A percentile compares a stretch with the other conserved stretches of the same genome.
phyloP scores from a whole-genome alignment of 2,797 vertebrate genomes.

The Rhinogobio ventralis region DNA sequence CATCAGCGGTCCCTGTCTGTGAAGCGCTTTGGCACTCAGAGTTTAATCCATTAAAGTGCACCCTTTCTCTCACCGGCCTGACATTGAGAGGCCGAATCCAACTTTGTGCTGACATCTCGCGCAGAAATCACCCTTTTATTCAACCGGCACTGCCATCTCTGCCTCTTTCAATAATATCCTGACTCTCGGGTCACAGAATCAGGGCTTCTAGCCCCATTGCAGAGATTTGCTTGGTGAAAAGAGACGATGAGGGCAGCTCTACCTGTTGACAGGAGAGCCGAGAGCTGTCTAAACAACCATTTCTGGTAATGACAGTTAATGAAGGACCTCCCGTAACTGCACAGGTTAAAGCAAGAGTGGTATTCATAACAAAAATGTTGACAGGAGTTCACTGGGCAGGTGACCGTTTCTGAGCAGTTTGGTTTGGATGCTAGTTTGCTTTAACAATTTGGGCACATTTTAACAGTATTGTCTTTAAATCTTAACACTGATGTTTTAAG shows the following conservation, averaged over 20 bases:
- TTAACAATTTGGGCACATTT: not conserved
- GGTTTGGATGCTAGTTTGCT: conserved; percentile 15
- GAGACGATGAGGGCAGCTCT: conserved; percentile 54
- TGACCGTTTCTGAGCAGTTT: conserved; percentile 11
- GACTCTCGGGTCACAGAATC: conserved; percentile 69
- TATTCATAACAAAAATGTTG: conserved; percentile 57
- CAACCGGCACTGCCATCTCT: conserved; percentile 74
- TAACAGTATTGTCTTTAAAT: not conserved
- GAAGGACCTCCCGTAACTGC: conserved; percentile 51
- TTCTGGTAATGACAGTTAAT: conserved; percentile 53
- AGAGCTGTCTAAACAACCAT: conserved; percentile 55
- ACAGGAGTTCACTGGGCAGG: conserved; percentile 19
- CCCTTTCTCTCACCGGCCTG: conserved; percentile 73
- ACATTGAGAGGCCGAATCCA: conserved; percentile 80
- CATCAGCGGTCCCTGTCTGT: conserved; percentile 77
- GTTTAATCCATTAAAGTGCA: conserved; percentile 84
- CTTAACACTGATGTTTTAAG: not conserved
- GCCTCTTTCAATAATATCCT: conserved; percentile 71
- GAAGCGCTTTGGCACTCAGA: conserved; percentile 71
- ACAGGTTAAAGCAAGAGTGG: conserved; percentile 50
- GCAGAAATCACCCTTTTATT: conserved; percentile 78
- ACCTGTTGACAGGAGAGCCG: conserved; percentile 51
- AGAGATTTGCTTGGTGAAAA: conserved; percentile 59
- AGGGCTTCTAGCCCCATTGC: conserved; percentile 53
- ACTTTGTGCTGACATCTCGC: conserved; percentile 82